A percentile compares a stretch with the other conserved stretches of the same genome.
Conservation (phyloP, 2,113 vertebrate species). For the Pseudonaja textilis region DNA sequence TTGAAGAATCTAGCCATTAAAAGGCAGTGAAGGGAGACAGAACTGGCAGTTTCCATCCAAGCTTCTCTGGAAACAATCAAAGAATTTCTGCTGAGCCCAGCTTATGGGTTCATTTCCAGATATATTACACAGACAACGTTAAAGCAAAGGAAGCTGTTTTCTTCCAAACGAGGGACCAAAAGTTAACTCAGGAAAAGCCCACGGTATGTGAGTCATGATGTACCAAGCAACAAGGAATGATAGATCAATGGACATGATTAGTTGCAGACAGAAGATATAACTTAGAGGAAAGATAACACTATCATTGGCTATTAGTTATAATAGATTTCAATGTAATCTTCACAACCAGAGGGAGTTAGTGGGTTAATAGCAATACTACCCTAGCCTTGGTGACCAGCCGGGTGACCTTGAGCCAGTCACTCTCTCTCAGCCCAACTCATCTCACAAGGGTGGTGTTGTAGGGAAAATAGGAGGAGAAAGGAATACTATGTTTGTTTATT, state of each 20-base stretch:
- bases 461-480: neutral
- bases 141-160: neutral
- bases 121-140: neutral
- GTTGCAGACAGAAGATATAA: neutral
- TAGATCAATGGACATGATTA: neutral
- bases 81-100: neutral
- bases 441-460: neutral
- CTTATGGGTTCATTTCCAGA: neutral
- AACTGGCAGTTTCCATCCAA: neutral
- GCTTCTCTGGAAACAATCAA: neutral
- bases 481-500: neutral
- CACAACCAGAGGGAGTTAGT: neutral
- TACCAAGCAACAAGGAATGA: neutral
- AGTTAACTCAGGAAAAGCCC: neutral
- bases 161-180: neutral
- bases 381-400: neutral
- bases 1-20: neutral
- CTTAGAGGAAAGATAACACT: neutral
- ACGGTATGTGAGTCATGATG: neutral
- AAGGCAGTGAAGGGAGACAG: neutral
- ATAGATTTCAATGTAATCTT: neutral
- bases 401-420: neutral
- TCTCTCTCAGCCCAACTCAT: neutral
- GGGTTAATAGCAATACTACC: neutral
- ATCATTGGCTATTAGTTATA: neutral